Percentiles rank a stretch among this genome's conserved stretches.
Conservation (phyloP, 37 sponge, comb jelly and placozoan genomes). For the Eunapius fragilis region DNA sequence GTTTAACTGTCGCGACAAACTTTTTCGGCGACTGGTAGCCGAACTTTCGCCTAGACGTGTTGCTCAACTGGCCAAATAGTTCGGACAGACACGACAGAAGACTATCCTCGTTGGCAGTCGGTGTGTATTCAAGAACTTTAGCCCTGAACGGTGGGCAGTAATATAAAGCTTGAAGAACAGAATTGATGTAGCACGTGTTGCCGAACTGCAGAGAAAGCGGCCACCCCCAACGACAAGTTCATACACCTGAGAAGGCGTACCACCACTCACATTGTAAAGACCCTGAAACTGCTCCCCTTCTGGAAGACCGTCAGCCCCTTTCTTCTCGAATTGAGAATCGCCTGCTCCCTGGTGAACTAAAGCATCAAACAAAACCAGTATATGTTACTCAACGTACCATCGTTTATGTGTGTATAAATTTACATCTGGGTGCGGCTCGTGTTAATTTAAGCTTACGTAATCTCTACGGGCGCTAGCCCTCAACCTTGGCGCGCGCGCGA, state of each 20-base stretch:
- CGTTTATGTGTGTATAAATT: neutral
- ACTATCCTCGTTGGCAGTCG: conserved; percentile 42
- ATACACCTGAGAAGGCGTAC: too few relatives aligned
- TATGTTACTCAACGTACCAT: neutral
- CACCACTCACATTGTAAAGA: conserved; percentile 66
- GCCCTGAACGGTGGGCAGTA: conserved; percentile 93
- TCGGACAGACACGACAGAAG: conserved; percentile 85
- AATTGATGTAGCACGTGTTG: conserved; percentile 98
- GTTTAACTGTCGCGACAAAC: conserved; percentile 72
- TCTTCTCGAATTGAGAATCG: conserved; percentile 28
- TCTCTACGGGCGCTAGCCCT: neutral
- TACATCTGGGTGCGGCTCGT: neutral
- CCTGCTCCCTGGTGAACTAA: conserved; percentile 42
- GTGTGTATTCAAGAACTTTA: conserved; percentile 63
- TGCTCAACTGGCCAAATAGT: conserved; percentile 74
- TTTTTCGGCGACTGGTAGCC: conserved; percentile 48
- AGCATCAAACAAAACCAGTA: neutral
- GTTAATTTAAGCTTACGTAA: neutral
- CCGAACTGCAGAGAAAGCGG: conserved; percentile 70
- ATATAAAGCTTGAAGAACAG: conserved; percentile 95
- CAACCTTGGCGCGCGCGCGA: too few relatives aligned
- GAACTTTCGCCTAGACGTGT: conserved; percentile 52
- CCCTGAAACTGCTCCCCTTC: conserved; percentile 61
- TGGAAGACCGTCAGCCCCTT: conserved; percentile 37
- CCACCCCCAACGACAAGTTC: neutral